Percentiles rank a stretch among this genome's conserved stretches.
phyloP scores from a whole-genome alignment of 1,140 invertebrate species.

The Papilio machaon region DNA sequence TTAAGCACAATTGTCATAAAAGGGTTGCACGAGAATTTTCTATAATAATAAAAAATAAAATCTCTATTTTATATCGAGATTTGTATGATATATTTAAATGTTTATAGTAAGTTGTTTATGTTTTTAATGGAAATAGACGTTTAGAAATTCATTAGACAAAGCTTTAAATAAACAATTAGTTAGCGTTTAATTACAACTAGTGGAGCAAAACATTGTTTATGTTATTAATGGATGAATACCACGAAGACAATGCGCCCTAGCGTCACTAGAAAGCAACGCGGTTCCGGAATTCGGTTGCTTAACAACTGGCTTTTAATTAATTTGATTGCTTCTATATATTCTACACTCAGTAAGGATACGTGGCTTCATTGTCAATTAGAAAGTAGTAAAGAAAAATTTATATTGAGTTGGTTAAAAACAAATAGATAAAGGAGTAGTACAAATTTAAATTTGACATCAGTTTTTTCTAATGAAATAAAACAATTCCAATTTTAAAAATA shows the following conservation, averaged over 20 bases:
- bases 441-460: no score
- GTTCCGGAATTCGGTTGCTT: not conserved
- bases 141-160: constrained; percentile 53
- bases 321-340: not conserved
- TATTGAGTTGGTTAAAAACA: no score
- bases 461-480: not conserved
- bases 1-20: not conserved
- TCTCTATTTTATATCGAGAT: not conserved
- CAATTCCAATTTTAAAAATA: not conserved
- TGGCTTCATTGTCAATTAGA: not conserved
- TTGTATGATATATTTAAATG: not conserved
- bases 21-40: not conserved
- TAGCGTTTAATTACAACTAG: constrained; percentile 60
- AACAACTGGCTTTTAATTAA: not conserved
- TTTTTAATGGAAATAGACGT: not conserved
- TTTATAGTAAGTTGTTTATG: not conserved
- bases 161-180: constrained; percentile 45
- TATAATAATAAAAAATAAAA: not conserved
- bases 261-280: constrained; percentile 15
- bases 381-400: no score
- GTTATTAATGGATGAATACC: constrained; percentile 68
- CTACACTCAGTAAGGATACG: not conserved
- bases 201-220: constrained; percentile 64
- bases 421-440: no score
- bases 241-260: constrained; percentile 49